phyloP scores from a whole-genome alignment of 2,888 invertebrate genomes.

The Caenorhabditis macrosperma region DNA sequence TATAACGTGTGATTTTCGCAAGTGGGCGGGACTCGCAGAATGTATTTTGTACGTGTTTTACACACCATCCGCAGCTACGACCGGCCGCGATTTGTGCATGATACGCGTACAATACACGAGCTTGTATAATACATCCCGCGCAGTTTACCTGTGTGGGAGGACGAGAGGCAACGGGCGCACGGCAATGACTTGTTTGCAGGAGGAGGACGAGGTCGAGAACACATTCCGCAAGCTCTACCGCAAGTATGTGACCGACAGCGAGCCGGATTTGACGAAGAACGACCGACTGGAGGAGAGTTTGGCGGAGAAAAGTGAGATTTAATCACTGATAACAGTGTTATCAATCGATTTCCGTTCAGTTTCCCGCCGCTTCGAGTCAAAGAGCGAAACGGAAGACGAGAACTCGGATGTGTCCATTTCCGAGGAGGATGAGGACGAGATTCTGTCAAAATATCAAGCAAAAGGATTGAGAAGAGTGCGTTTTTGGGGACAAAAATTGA shows the following conservation, averaged over 20 bases:
- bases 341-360: not conserved
- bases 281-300: not conserved
- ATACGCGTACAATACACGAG: no score
- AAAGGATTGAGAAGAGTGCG: constrained; percentile 37
- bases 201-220: constrained; percentile 64
- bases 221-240: constrained; percentile 66
- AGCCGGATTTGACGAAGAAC: constrained; percentile 35
- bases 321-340: not conserved
- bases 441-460: constrained; percentile 26
- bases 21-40: no score
- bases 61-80: no score
- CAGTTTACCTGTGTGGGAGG: no score
- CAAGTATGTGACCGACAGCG: constrained; percentile 65
- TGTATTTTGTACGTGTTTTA: no score
- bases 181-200: constrained; percentile 13
- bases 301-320: constrained; percentile 27
- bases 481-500: not conserved
- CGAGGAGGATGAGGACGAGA: constrained; percentile 34
- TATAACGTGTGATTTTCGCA: no score
- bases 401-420: constrained; percentile 29
- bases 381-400: constrained; percentile 39
- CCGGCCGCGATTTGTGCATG: no score
- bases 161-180: not conserved
- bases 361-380: constrained; percentile 33
- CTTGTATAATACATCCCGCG: no score